A percentile compares a stretch with the other conserved stretches of the same genome.
Conservation (phyloP, 2,797 vertebrate species). For the Sparus aurata region DNA sequence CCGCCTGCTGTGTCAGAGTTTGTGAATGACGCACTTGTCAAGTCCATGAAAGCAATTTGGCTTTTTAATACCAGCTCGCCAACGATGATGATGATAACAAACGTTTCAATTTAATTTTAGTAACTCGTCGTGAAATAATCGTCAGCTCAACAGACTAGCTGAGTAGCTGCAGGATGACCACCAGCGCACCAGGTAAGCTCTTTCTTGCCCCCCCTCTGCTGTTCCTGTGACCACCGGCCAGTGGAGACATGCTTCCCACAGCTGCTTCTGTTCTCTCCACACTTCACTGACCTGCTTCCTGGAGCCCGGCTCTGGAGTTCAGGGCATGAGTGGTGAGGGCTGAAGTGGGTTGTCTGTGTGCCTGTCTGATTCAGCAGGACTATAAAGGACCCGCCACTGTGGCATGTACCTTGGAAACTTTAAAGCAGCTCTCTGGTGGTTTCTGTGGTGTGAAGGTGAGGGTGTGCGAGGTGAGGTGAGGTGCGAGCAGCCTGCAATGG, state of each 20-base stretch:
- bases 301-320: constrained; percentile 74
- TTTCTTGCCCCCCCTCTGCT: constrained; percentile 37
- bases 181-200: constrained; percentile 23
- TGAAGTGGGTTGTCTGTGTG: constrained; percentile 69
- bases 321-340: constrained; percentile 77
- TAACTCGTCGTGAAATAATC: no score
- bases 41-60: no score
- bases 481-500: constrained; percentile 52
- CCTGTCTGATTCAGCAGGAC: constrained; percentile 69
- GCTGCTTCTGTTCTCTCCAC: constrained; percentile 79
- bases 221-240: constrained; percentile 72
- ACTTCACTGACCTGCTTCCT: constrained; percentile 78
- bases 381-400: constrained; percentile 61
- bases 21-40: no score
- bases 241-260: constrained; percentile 80
- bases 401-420: constrained; percentile 66
- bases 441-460: constrained; percentile 59
- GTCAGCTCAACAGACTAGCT: no score
- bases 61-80: no score
- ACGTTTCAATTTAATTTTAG: no score
- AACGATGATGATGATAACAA: no score
- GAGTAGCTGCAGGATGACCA: no score
- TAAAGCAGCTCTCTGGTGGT: constrained; percentile 45
- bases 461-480: constrained; percentile 40
- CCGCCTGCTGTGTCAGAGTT: no score